Evolutionary conservation across 2,797 vertebrate genomes (phyloP).

Genomic region (Falco berigora): DNA sequence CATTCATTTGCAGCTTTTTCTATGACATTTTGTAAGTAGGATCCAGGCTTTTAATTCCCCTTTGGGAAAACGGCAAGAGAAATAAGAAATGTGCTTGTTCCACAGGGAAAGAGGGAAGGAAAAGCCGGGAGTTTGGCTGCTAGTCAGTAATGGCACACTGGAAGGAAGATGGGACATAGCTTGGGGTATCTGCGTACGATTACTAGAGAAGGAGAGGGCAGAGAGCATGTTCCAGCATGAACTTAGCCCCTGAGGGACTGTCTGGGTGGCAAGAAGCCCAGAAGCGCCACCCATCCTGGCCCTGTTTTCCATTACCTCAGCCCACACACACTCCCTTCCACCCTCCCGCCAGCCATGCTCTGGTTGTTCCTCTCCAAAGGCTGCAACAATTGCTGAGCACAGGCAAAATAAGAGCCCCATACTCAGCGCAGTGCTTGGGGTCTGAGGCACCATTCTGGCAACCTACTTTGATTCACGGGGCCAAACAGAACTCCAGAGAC

Average conservation of each 20-base stretch:
- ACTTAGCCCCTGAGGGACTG: not conserved
- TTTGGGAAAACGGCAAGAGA: not conserved
- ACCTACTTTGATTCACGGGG: not conserved
- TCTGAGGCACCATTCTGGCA: not conserved
- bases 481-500: not conserved
- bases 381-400: not conserved
- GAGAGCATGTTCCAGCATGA: slow-evolving; percentile 12
- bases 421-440: not conserved
- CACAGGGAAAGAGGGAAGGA: not conserved
- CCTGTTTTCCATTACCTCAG: slow-evolving; percentile 47
- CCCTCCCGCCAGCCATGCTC: not conserved
- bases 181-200: not conserved
- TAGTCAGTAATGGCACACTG: not conserved
- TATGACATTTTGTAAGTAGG: not conserved
- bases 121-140: not conserved
- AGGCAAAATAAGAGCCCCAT: rapidly evolving
- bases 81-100: not conserved
- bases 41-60: not conserved
- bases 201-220: not conserved
- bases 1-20: not conserved
- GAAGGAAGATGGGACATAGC: not conserved
- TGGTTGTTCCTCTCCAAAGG: not conserved
- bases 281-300: slow-evolving; percentile 38
- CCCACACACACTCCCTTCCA: slow-evolving; percentile 34
- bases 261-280: slow-evolving; percentile 49